phyloP scores from a whole-genome alignment of 2,888 invertebrate species.

The Theretra japonica region DNA sequence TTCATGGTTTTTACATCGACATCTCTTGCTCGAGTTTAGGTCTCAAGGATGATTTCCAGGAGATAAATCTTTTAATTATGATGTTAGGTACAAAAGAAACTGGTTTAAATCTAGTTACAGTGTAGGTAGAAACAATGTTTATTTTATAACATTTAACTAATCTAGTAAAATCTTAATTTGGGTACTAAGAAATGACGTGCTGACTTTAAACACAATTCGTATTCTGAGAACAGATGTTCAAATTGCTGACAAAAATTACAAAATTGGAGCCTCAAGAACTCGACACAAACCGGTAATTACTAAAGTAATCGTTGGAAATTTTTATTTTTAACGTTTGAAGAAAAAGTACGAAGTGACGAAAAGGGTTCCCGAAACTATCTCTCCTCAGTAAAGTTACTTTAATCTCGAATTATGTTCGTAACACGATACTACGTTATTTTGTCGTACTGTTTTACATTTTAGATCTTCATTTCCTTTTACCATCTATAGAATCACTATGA shows the following conservation, averaged over 20 bases:
- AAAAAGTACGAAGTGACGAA: neutral
- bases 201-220: too few relatives aligned
- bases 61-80: neutral
- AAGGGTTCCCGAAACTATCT: neutral
- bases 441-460: constrained; percentile 1
- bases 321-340: constrained; percentile 16
- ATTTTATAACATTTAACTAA: too few relatives aligned
- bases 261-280: neutral
- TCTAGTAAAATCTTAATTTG: too few relatives aligned
- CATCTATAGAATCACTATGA: neutral
- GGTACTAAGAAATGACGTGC: too few relatives aligned
- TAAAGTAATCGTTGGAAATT: neutral
- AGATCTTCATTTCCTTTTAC: neutral
- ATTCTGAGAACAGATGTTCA: too few relatives aligned
- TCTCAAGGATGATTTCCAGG: neutral
- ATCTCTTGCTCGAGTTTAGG: neutral
- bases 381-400: neutral
- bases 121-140: neutral
- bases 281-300: constrained; percentile 19
- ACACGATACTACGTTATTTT: constrained; percentile 2
- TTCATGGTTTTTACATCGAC: neutral
- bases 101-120: neutral
- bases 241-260: neutral
- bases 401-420: constrained; percentile 17
- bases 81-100: neutral